These are phyloP conservation scores for Cottoperca gobio DNA, from an alignment of 2,797 vertebrate genomes.

Conservation along the genomic window DNA sequence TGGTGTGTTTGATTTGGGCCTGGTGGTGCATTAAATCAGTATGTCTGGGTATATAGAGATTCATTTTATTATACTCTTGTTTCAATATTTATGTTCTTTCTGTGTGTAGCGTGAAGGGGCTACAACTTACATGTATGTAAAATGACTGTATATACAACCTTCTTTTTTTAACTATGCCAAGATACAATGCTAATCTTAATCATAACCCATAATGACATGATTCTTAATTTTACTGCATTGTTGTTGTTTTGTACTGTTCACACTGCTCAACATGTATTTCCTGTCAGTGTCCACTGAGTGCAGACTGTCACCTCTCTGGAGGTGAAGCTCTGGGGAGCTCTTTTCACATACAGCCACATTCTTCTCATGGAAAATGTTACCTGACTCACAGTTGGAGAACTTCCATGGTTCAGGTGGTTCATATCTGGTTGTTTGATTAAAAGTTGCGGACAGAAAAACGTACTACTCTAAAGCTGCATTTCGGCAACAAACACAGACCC, in stretches of 20 bases:
- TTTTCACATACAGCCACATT: too few relatives aligned
- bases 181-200: neutral
- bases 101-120: neutral
- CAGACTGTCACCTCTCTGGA: neutral
- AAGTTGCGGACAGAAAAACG: neutral
- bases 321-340: neutral
- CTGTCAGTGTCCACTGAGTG: neutral
- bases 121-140: neutral
- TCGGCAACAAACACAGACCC: neutral
- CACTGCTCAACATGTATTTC: neutral
- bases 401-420: neutral
- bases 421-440: conserved; percentile 1
- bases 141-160: neutral
- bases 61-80: neutral
- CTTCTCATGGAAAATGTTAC: neutral
- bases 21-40: neutral
- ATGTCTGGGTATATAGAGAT: neutral
- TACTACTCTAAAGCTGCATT: neutral
- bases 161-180: neutral
- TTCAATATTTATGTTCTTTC: neutral
- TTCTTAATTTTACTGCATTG: neutral
- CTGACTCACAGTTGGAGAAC: conserved; percentile 4
- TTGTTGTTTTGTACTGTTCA: neutral
- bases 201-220: neutral
- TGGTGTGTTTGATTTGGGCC: conserved; percentile 11